Evolutionary conservation across 2,113 vertebrate species (phyloP), one percentile per base, ranked within the genome.

Genomic region (Tretioscincus oriximinensis): DNA sequence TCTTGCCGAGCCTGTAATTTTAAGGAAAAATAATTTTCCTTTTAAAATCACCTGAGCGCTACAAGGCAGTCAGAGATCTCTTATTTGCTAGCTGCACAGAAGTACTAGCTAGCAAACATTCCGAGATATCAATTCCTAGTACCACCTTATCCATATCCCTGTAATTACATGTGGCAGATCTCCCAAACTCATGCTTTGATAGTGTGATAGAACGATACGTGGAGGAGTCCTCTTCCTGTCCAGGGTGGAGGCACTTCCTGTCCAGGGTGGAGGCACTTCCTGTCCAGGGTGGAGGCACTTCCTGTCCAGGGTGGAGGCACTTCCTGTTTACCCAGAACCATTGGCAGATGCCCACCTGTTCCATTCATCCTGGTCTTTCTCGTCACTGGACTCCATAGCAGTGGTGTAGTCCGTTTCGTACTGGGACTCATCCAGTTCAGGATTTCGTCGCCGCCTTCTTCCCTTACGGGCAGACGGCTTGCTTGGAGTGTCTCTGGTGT

Each of bases 381-480:
- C 95, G 0, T 95, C 94, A 0, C 93, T 90, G 0, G 95, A 96
- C 78, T 97, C 96, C 69, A 96, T 93, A 1, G 93, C 96, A 0
- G 95, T 96, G 68, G 95, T 96, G 86, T 96, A 96, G 41, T 95
- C 95, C 0, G 95, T 96, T 89, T 97, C 96, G 21, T 93, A 95
- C 81, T 94, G 95, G 14, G 92, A 95, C 75, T 96, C 94, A 1
- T 90, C 90, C 71, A 91, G 90, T 29, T 87, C 93, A 0, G 96
- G 96, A 22, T 95, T 94, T 6, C 93, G 87, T 5, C 84, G 70
- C 8, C 84, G 81, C 0, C 87, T 81, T 80, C 95, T 95, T 20
- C 94, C 95, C 0, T 95, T 92, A 84, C 94, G 91, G 0, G 93
- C 86, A 0, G 95, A 88, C 0, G 90, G 82, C 18, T 87, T 96